These are phyloP conservation scores for Pelecanoides urinatrix DNA, from an alignment of 2,113 vertebrate species.

Conservation along the genomic window DNA sequence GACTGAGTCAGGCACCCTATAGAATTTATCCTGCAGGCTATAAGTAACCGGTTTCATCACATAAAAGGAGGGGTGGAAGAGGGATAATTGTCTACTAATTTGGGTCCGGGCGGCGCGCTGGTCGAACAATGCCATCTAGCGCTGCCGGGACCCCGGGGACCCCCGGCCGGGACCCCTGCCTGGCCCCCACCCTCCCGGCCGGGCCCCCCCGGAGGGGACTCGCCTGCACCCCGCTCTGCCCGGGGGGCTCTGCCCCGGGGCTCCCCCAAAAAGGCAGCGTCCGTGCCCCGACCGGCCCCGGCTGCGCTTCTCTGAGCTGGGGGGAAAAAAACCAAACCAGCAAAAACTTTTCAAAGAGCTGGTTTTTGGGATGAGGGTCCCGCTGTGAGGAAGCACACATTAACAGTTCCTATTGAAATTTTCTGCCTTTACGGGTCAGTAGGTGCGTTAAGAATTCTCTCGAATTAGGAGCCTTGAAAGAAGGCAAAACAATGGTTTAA, in stretches of 20 bases:
- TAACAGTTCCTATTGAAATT: fast-evolving
- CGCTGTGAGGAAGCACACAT: fast-evolving
- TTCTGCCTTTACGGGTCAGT: neutral
- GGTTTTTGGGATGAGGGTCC: neutral
- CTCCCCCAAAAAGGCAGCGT: too few relatives aligned
- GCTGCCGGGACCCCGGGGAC: neutral
- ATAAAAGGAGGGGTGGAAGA: constrained; percentile 53
- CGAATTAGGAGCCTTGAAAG: fast-evolving
- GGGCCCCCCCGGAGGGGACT: neutral
- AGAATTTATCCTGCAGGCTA: constrained; percentile 86
- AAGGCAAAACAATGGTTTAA: fast-evolving
- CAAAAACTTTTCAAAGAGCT: fast-evolving
- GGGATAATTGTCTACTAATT: constrained; percentile 77
- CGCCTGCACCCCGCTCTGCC: fast-evolving
- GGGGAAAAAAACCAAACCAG: too few relatives aligned
- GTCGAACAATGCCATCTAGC: constrained; percentile 82
- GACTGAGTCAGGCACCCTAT: constrained; percentile 85
- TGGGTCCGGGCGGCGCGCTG: constrained; percentile 46
- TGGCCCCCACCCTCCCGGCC: neutral
- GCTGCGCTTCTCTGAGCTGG: fast-evolving
- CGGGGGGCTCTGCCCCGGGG: neutral
- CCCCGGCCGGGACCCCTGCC: fast-evolving
- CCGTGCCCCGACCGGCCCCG: fast-evolving
- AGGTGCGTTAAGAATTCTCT: fast-evolving
- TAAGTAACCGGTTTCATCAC: constrained; percentile 70